phyloP scores from a whole-genome alignment of 2,888 invertebrate species.

The Trypoxylon attenuatum region DNA sequence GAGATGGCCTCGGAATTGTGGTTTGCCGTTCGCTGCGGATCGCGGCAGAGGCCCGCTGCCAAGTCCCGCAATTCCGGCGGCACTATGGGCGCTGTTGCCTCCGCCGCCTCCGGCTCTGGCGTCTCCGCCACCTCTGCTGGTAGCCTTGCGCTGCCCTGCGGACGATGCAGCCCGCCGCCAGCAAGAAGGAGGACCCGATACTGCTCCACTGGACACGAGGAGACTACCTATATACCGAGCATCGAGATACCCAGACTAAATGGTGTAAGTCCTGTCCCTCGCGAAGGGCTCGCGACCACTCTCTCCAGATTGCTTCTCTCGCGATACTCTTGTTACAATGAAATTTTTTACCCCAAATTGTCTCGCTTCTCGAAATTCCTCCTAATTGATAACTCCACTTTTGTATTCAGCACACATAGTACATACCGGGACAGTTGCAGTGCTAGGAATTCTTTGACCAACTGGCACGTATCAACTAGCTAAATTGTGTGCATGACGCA shows the following conservation, averaged over 20 bases:
- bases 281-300: conserved; percentile 53
- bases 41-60: conserved; percentile 87
- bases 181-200: conserved; percentile 66
- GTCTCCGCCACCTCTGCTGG: too few relatives aligned
- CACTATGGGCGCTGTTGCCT: too few relatives aligned
- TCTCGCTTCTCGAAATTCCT: background rate
- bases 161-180: conserved; percentile 68
- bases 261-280: conserved; percentile 73
- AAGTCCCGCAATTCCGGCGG: conserved; percentile 77
- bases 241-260: conserved; percentile 73
- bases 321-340: background rate
- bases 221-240: conserved; percentile 73
- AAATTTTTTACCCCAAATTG: background rate
- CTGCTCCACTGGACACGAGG: conserved; percentile 67
- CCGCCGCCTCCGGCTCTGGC: too few relatives aligned
- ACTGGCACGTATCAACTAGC: too few relatives aligned
- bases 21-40: conserved; percentile 92
- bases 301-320: conserved; percentile 1
- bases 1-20: conserved; percentile 95
- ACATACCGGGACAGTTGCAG: background rate
- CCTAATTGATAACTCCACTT: background rate
- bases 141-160: conserved; percentile 65
- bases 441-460: background rate
- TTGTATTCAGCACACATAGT: background rate
- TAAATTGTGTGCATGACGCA: too few relatives aligned